A percentile compares a stretch with the other conserved stretches of the same genome.
Evolutionary conservation across 2,888 invertebrate species (phyloP).

Genomic region (Himalopsyche anomala): DNA sequence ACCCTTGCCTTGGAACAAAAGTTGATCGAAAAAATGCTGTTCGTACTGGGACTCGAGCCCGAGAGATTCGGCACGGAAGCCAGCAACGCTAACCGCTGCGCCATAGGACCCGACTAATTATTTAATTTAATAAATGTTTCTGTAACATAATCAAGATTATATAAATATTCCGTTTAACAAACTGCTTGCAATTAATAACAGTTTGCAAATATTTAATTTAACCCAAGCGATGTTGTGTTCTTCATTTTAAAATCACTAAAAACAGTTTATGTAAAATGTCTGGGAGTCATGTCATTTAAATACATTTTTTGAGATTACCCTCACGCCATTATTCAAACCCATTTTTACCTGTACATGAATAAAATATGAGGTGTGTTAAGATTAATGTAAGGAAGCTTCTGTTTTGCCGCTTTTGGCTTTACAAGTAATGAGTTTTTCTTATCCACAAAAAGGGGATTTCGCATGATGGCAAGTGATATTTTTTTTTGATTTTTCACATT

Average conservation of each 20-base stretch:
- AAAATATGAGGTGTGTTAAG: conserved; percentile 52
- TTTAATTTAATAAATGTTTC: too few species aligned
- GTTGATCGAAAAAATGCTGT: too few species aligned
- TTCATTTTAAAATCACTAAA: conserved; percentile 19
- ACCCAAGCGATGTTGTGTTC: background rate
- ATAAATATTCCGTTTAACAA: too few species aligned
- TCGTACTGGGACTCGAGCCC: too few species aligned
- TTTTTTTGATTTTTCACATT: conserved; percentile 42
- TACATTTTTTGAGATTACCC: conserved; percentile 46
- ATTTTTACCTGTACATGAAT: conserved; percentile 57
- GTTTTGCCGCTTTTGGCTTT: conserved; percentile 42
- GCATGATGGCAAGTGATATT: conserved; percentile 43
- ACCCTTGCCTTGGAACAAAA: too few species aligned
- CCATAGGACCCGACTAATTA: too few species aligned
- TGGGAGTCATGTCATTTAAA: conserved; percentile 46
- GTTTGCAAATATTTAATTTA: conserved; percentile 5
- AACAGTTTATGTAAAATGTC: conserved; percentile 39
- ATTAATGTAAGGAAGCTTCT: conserved; percentile 53
- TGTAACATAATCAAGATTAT: too few species aligned
- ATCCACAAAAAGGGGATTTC: conserved; percentile 24
- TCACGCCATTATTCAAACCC: conserved; percentile 51
- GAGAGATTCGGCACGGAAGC: too few species aligned
- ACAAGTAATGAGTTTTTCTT: conserved; percentile 43
- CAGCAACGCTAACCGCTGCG: too few species aligned
- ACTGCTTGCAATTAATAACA: background rate